Base-by-base conservation (phyloP, 2,113 vertebrate genomes). In the Vanacampus margaritifer region DNA sequence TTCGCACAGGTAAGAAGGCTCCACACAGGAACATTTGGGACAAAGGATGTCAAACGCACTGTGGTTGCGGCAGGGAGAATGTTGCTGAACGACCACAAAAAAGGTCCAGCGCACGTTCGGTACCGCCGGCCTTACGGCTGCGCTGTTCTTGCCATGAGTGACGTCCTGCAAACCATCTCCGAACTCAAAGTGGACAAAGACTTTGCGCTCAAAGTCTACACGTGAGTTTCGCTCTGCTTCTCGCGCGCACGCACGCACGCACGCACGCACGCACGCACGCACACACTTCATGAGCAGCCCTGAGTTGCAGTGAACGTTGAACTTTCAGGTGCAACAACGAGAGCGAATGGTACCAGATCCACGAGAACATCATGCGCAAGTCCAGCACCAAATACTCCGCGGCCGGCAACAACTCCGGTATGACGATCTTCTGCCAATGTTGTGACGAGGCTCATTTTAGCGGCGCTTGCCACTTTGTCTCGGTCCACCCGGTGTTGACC, bases 171-270 rank as follows among this genome's bases (percentile, higher is more conserved):
- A 78, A 96, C 95, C 36, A 94, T 98, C 83, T 91, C 95, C 0
- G 97, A 99, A 63, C 91, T 97, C 36, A 96, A 95, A 69, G 97
- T 98, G 69, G 97, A 99, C 80, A 98, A 98, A 66, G 97, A 99
- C 87, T 99, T 99, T 78, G 95, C 97, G 68, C 95, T 99, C 58
- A 99, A 99, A 84, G 96, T 99, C 83, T 99, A 99, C 92, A 99
- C 93, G 97, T 99, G 86, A 92, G 97, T 93, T 28, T 24, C 39
- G 14, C 39, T 43, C 37, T 37, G 11, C 32, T 21, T 19, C 46
- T 26, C 51, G 24, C 46, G 24, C 46, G 59, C 43, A 19, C 51
- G 64, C 56, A 0, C 59, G 24, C 13, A 28, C 24, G 26, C 16
- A n/a, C 26, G 23, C 61, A 41, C 24, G 17, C 32, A 69, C 57